Percentiles rank a stretch among this genome's conserved stretches.
Conservation (phyloP, 2,113 vertebrate genomes). For the Oryzias woworae region DNA sequence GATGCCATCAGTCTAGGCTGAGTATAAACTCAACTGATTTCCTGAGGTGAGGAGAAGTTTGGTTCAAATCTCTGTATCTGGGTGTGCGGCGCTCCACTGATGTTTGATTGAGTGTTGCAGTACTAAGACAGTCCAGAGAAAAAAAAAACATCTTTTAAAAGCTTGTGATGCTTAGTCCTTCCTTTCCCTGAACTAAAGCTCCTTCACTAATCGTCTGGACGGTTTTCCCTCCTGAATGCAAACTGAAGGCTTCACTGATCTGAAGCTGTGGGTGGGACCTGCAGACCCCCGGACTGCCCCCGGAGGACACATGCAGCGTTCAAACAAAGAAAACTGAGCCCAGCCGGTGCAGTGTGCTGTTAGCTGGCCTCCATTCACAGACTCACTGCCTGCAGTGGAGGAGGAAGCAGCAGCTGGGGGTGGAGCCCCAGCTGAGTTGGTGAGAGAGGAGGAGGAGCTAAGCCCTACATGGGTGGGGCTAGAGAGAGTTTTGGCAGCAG, state of each 20-base stretch:
- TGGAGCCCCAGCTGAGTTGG: conserved; percentile 89
- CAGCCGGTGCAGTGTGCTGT: conserved; percentile 78
- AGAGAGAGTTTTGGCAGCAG: conserved; percentile 93
- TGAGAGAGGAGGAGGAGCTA: conserved; percentile 91
- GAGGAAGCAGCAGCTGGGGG: conserved; percentile 84
- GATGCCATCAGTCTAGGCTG: too few species aligned
- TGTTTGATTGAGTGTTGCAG: too few species aligned
- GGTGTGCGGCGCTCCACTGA: too few species aligned
- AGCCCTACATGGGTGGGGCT: conserved; percentile 95
- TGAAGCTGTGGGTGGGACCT: conserved; percentile 8
- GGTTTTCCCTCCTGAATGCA: too few species aligned
- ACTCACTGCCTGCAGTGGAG: conserved; percentile 98
- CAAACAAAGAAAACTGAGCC: conserved; percentile 21
- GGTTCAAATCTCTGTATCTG: too few species aligned
- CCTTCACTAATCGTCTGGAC: too few species aligned
- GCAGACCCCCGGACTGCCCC: conserved; percentile 34
- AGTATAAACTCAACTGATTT: too few species aligned
- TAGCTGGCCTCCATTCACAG: conserved; percentile 77
- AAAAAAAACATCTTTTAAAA: too few species aligned
- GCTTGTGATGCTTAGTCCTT: too few species aligned
- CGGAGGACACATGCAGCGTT: not conserved
- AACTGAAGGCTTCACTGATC: not conserved
- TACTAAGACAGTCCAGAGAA: too few species aligned
- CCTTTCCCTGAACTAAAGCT: too few species aligned
- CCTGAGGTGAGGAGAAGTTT: too few species aligned